Conservation (phyloP, 2,888 invertebrate genomes). For the Lithophane ornitopus region DNA sequence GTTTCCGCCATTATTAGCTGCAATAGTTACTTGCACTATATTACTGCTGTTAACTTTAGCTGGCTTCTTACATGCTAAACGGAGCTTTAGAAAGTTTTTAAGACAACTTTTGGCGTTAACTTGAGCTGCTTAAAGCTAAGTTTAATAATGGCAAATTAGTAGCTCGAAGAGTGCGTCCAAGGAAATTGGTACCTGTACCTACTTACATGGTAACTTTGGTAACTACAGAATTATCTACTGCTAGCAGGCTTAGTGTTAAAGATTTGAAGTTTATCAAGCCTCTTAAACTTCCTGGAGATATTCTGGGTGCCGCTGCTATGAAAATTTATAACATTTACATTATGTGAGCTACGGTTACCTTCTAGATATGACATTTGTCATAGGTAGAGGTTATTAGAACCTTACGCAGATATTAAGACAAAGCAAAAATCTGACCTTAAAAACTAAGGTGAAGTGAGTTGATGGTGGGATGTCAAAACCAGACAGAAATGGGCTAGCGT, state of each 20-base stretch:
- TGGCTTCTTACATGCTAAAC: background rate
- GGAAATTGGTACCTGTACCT: background rate
- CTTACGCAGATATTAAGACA: background rate
- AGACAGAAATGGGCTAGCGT: too few species aligned
- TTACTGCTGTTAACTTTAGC: conserved; percentile 6
- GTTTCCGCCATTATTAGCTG: conserved; percentile 11
- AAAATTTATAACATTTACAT: background rate
- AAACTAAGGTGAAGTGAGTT: too few species aligned
- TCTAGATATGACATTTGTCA: background rate
- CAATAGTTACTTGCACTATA: conserved; percentile 1
- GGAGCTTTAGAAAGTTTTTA: conserved; percentile 4
- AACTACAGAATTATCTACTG: background rate
- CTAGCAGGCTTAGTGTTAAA: background rate
- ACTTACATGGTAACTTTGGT: background rate
- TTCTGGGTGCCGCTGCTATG: too few species aligned
- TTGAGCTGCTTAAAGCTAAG: background rate
- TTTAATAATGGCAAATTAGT: conserved; percentile 7
- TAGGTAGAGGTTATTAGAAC: background rate
- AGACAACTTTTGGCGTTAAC: conserved; percentile 10
- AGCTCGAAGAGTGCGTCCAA: background rate
- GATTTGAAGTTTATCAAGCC: background rate
- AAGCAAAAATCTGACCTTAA: too few species aligned
- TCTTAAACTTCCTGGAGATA: too few species aligned
- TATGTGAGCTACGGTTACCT: background rate
- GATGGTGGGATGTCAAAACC: too few species aligned